Evolutionary conservation across 2,888 invertebrate species (phyloP), one percentile per base, ranked within the genome.

Genomic region (Serrognathus titanus): DNA sequence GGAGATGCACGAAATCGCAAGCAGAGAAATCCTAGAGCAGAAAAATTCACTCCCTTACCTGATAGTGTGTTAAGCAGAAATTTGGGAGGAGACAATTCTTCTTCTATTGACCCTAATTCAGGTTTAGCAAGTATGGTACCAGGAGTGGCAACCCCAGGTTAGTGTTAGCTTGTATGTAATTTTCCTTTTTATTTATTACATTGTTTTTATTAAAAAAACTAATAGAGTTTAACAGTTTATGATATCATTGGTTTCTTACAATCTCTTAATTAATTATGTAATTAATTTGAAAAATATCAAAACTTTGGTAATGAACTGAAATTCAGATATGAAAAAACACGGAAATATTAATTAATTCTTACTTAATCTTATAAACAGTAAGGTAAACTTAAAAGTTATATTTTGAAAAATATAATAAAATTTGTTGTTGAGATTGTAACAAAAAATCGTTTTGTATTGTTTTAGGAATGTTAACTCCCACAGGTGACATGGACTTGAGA

Each of bases 1-100:
- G 99, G 99, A n/a, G 99, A 99, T 78, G 94, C 95, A 7, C 84
- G 99, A 64, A 99, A 97, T 77, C 87, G 96, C 53, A 96, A 96
- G 71, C 96, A 97, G 72, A 82, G 99, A 40, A 97, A 97, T 79
- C 94, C 97, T 0, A 81, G 97, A 50, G 88, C 92, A 0, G 99
- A 99, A 74, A 96, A 94, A 80, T 97, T 96, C 71, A 99, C 99
- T 0, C 98, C 99, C 0, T 78, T 99, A 48, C 98, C 99, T 0
- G 99, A 99, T 75, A 96, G 97, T 70, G 90, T 99, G 3, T 77
- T 99, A 41, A 87, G 96, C 0, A 82, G 87, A 70, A 95, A 91
- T 78, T 80, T 92, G 45, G 93, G 93, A 2, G 93, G 94, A 1
- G 93, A 94, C 66, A 83, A 89, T 0, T 75, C 85, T 0, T 84